Evolutionary conservation across 2,888 invertebrate genomes (phyloP), one percentile per base, ranked within the genome.

Genomic region (Drosophila cognata): DNA sequence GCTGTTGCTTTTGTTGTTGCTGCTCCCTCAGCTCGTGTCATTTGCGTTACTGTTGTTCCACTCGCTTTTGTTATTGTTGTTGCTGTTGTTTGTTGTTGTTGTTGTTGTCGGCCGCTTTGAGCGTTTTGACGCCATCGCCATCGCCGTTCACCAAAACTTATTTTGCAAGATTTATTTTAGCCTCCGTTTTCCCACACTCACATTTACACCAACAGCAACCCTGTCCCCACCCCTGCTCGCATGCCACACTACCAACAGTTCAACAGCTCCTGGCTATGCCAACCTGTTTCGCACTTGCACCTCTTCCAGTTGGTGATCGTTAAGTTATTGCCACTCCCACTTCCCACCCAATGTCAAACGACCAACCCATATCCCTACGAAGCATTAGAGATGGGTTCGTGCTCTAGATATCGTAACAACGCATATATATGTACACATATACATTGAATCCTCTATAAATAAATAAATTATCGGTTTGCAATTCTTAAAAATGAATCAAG

Each of bases 161-260:
- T 85, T 88, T 84, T 84, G 77, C 74, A 88, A 88, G 85, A 85
- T 89, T 85, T 85, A 85, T 85, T 82, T 81, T 74, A 62, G 61
- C 68, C 64, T 38, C 38, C 36, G 3, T 18, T 36, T 50, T 50
- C n/a, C 10, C 25, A 28, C 50, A 25, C 50, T 16, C 11, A 29
- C 25, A 28, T 16, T 25, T 7, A 10, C 50, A 3, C 31, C n/a
- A n/a, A n/a, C 36, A 13, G 11, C 48, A 50, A n/a, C 31, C 28
- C 18, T 11, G 29, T 18, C 28, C 50, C 48, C 18, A 35, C 25
- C 57, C 21, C 21, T 35, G 58, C 61, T 43, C 46, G 50, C 50
- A 62, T 28, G 28, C 51, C 46, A 13, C 46, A 16, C 13, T 53
- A 43, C 36, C 51, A 41, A n/a, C 65, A 36, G 52, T 35, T 38